phyloP scores from a whole-genome alignment of 2,113 vertebrate genomes.

The Megaptera novaeangliae region DNA sequence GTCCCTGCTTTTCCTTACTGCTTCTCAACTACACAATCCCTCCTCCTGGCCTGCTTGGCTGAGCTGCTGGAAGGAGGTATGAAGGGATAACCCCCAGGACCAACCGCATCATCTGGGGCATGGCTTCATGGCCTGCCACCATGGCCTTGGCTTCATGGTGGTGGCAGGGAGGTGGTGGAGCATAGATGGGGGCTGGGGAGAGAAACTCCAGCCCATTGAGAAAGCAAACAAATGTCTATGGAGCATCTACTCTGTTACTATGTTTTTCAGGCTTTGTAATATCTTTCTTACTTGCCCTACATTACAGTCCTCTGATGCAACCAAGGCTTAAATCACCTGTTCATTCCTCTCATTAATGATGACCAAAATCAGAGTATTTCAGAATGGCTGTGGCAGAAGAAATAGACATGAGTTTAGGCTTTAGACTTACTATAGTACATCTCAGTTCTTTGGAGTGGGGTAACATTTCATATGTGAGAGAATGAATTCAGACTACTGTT shows the following conservation, averaged over 20 bases:
- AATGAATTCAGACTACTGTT: background rate
- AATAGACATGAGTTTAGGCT: background rate
- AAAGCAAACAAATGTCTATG: background rate
- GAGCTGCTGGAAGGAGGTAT: no score
- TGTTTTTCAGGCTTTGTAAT: background rate
- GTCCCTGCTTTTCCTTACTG: background rate
- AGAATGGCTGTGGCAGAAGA: background rate
- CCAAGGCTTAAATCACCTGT: background rate
- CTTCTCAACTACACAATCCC: background rate
- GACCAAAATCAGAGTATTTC: background rate
- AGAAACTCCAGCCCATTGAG: background rate
- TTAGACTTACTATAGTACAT: background rate
- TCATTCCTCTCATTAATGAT: background rate
- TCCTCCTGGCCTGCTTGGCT: background rate
- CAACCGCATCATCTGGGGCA: background rate
- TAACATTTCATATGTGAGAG: background rate
- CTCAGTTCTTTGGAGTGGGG: no score
- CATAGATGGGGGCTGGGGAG: background rate
- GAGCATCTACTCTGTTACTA: background rate
- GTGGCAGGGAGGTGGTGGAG: background rate
- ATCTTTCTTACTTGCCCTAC: background rate
- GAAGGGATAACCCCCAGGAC: background rate
- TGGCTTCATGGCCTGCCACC: no score
- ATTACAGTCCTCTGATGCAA: background rate
- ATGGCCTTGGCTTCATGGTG: fast-evolving